Evolutionary conservation across 2,888 invertebrate genomes (phyloP), one percentile per base, ranked within the genome.

Genomic region (Tiliacea citrago): DNA sequence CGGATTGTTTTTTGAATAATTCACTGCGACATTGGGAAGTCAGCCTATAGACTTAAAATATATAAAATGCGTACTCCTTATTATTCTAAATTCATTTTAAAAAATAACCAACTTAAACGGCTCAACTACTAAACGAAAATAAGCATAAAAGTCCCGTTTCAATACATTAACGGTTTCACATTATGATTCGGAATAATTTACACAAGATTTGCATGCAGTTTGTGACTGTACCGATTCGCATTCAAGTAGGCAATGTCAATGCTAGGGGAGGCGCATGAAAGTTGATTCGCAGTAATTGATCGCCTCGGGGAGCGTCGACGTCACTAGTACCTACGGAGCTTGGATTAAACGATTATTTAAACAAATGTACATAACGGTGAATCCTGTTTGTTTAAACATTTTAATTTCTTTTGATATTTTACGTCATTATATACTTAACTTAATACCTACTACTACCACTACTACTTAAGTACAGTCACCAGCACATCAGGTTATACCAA

Each of bases 231-330:
- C 75, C 51, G 66, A 75, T 72, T 85, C 84, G 72, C 85, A 86
- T 84, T 84, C 79, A 88, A 90, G 85, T 90, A 90, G 87, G 88
- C 89, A 90, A 91, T 91, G 91, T 90, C 90, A 89, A 88, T 88
- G 86, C 84, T 82, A 87, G 89, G 92, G 92, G 89, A 89, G 86
- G 49, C 84, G 85, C 89, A 90, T 91, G 92, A 91, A 91, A 91
- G 92, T 91, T 91, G 91, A 92, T 92, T 93, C 90, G 90, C 89
- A 91, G 93, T 94, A 93, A 94, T 93, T 93, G 93, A 93, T 93
- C 92, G 92, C 93, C 88, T 83, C 88, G 87, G 91, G 94, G 89
- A 87, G 75, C 80, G 85, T 16, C 24, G 62, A 78, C 80, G 83
- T 77, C 81, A 88, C 85, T 79, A 89, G 84, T 82, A 61, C 16